Evolutionary conservation across 2,797 vertebrate genomes (phyloP).

Genomic region (Dendrocincla fuliginosa): DNA sequence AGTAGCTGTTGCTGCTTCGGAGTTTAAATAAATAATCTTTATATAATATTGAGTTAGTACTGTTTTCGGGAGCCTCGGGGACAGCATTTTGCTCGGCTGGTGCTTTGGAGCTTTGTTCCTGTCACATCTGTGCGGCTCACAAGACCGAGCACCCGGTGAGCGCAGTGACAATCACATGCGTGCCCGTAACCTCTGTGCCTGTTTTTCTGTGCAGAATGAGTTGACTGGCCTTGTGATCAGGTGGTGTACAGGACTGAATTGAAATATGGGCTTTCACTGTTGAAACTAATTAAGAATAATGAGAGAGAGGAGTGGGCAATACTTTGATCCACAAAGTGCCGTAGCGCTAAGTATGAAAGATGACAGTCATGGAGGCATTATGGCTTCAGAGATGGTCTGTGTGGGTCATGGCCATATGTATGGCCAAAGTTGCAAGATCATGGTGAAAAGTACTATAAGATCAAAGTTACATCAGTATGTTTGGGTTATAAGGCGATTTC

Average conservation of each 20-base stretch:
- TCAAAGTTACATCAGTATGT: not conserved
- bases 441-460: not conserved
- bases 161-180: not conserved
- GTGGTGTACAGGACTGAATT: not conserved
- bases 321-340: not conserved
- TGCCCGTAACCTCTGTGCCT: not conserved
- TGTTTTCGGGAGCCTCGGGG: not conserved
- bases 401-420: rapidly evolving
- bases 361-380: rapidly evolving
- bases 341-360: not conserved
- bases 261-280: not conserved
- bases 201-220: not conserved
- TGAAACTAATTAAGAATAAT: not conserved
- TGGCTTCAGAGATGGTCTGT: not conserved
- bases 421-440: not conserved
- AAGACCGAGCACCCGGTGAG: not conserved
- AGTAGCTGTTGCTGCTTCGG: not conserved
- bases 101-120: not conserved
- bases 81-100: not conserved
- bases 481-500: not conserved
- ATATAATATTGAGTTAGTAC: rapidly evolving
- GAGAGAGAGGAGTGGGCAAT: not conserved
- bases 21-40: not conserved
- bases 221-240: constrained; percentile 10
- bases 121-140: not conserved